These are phyloP conservation scores for Bombus affinis DNA, from an alignment of 1,140 invertebrate genomes.

Conservation along the genomic window DNA sequence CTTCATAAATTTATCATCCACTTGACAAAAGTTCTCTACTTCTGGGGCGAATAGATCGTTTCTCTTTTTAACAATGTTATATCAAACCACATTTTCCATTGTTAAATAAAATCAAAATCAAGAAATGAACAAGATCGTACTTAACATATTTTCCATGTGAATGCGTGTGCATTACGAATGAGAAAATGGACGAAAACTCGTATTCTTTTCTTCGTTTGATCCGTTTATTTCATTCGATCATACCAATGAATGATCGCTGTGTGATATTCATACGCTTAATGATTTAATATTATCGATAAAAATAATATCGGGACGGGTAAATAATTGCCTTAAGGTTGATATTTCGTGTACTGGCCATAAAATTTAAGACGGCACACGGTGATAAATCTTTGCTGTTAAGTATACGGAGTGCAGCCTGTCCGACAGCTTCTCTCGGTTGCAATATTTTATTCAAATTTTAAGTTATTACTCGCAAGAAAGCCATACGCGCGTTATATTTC, in stretches of 20 bases:
- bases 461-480: constrained; percentile 29
- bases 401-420: constrained; percentile 40
- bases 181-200: not conserved
- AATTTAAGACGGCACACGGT: constrained; percentile 38
- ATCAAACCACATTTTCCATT: no score
- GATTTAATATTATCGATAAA: constrained; percentile 37
- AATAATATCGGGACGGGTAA: constrained; percentile 39
- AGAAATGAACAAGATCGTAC: not conserved
- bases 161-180: not conserved
- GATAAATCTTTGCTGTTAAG: constrained; percentile 47
- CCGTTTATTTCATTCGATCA: not conserved
- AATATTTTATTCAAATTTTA: constrained; percentile 57
- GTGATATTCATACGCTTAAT: constrained; percentile 37
- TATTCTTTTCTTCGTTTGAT: not conserved
- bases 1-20: no score
- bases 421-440: constrained; percentile 39
- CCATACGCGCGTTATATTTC: constrained; percentile 19
- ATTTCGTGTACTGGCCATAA: constrained; percentile 40
- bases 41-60: no score
- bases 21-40: no score
- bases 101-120: not conserved
- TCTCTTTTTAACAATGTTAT: no score
- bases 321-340: constrained; percentile 46
- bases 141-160: not conserved
- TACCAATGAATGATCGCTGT: not conserved